Evolutionary conservation across 2,888 invertebrate species (phyloP), one percentile per base, ranked within the genome.

Genomic region (Tiphia femorata): DNA sequence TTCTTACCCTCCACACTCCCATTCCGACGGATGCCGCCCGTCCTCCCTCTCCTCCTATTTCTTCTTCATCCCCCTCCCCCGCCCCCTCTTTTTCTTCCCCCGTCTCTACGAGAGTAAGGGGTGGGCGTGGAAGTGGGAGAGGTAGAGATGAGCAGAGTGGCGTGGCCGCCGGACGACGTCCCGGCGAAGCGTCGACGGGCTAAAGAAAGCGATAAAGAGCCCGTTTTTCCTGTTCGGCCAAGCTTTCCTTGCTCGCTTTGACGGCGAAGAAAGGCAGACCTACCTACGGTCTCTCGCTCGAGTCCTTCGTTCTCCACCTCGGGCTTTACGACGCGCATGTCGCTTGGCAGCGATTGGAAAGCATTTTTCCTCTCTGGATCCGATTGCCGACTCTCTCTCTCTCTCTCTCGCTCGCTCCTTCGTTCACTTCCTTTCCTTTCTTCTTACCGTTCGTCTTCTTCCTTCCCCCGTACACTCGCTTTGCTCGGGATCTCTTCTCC

Each of bases 151-250:
- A 41, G 41, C 33, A 43, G 49, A 38, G 54, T 46, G 49, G 50
- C 49, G 35, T 43, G 42, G 48, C 38, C 41, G 38, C 19, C 40
- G 50, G n/a, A 20, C 38, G 49, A n/a, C 20, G 17, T n/a, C n/a
- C n/a, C n/a, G n/a, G n/a, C n/a, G n/a, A n/a, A n/a, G n/a, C n/a
- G n/a, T n/a, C n/a, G n/a, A n/a, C 21, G 27, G 21, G 21, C n/a
- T 23, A 59, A 64, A 49, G 47, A 40, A 54, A 41, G 29, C 52
- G 68, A 69, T 54, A 54, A 66, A 58, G 55, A 30, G 29, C 38
- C n/a, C 35, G 43, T 62, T 69, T 66, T 68, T 64, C 52, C 44
- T 40, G 5, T 19, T 29, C 37, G 19, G 7, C 8, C 17, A n/a
- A n/a, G 8, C 38, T 38, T 16, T 38, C n/a, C 20, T 7, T 33